These are phyloP conservation scores for Calameuta idolon DNA, from an alignment of 2,888 invertebrate species.

Conservation along the genomic window DNA sequence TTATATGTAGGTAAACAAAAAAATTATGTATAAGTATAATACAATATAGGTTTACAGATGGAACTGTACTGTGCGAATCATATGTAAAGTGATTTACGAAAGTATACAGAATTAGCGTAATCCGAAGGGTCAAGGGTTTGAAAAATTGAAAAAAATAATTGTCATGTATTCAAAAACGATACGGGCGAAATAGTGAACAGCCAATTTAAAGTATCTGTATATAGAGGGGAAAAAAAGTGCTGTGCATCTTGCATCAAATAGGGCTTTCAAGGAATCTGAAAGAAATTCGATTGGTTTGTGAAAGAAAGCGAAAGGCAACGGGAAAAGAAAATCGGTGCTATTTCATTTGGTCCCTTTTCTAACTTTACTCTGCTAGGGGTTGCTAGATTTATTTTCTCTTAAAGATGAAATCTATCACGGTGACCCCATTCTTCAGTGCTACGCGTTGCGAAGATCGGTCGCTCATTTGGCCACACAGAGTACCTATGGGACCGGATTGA, in stretches of 20 bases:
- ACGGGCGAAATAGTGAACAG: neutral
- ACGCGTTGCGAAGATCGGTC: slow-evolving; percentile 37
- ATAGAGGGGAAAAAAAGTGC: too few relatives aligned
- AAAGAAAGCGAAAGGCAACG: slow-evolving; percentile 21
- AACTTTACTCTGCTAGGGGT: slow-evolving; percentile 25
- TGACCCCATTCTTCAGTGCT: slow-evolving; percentile 3
- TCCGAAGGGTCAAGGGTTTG: neutral
- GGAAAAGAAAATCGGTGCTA: slow-evolving; percentile 35
- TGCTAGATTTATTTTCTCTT: slow-evolving; percentile 23
- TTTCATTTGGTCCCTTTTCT: slow-evolving; percentile 30
- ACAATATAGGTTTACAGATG: neutral
- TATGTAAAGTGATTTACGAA: too few relatives aligned
- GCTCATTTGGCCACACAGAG: slow-evolving; percentile 38
- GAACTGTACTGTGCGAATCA: too few relatives aligned
- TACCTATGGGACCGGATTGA: slow-evolving; percentile 33
- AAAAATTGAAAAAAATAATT: neutral
- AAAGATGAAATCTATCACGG: slow-evolving; percentile 7
- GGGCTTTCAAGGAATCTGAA: neutral
- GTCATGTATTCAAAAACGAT: neutral
- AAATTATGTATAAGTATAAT: neutral
- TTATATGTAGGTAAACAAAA: neutral
- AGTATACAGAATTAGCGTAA: neutral
- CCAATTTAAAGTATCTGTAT: too few relatives aligned
- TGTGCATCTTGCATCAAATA: too few relatives aligned
- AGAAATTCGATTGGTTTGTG: slow-evolving; percentile 22